Evolutionary conservation across 2,113 vertebrate genomes (phyloP).

Genomic region (Amphiprion percula): DNA sequence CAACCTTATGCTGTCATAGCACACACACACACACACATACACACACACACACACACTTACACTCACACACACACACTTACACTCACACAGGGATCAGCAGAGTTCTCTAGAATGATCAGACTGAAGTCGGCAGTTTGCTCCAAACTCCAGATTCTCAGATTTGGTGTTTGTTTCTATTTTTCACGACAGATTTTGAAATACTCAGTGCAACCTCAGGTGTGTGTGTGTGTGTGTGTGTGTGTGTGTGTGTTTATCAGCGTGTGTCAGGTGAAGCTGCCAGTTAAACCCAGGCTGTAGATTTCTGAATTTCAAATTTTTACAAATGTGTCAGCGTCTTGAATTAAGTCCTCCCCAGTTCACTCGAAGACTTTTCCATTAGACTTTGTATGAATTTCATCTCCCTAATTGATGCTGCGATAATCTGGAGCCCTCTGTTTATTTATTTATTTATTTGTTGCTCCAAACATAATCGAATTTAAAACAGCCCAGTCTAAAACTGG

Average conservation of each 20-base stretch:
- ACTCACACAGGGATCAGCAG: constrained; percentile 9
- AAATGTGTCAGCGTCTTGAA: too few species aligned
- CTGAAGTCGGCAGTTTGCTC: constrained; percentile 34
- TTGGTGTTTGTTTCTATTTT: not conserved
- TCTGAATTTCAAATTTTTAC: too few species aligned
- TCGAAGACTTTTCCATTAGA: too few species aligned
- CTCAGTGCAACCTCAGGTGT: too few species aligned
- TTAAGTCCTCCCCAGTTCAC: too few species aligned
- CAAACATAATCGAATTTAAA: too few species aligned
- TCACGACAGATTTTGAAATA: too few species aligned
- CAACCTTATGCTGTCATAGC: constrained; percentile 62
- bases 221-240: not conserved
- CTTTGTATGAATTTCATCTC: too few species aligned
- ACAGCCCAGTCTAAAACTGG: too few species aligned
- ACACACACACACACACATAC: constrained; percentile 32
- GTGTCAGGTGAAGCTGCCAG: not conserved
- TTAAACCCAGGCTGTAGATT: not conserved
- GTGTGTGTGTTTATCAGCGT: not conserved
- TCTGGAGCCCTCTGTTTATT: too few species aligned
- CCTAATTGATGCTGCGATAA: too few species aligned
- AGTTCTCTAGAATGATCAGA: not conserved
- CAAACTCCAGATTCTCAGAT: not conserved
- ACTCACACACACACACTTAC: not conserved
- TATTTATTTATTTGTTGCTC: too few species aligned
- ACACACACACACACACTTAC: constrained; percentile 5